Evolutionary conservation across 2,113 vertebrate species (phyloP).

Genomic region (Paramormyrops kingsleyae): DNA sequence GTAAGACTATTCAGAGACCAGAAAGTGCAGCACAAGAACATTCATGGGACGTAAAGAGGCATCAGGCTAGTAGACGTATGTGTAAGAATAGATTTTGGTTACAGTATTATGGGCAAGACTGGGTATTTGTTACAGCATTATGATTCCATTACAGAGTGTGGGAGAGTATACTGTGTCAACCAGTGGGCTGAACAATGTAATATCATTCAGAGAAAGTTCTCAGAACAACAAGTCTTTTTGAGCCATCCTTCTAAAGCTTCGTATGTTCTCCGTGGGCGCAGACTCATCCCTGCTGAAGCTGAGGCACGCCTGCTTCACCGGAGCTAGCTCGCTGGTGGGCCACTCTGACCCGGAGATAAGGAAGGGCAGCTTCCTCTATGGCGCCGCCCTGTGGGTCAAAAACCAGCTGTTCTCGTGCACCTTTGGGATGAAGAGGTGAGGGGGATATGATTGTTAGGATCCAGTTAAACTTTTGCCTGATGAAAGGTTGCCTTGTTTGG

Average conservation of each 20-base stretch:
- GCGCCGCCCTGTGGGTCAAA: constrained; percentile 78
- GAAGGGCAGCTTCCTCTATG: constrained; percentile 70
- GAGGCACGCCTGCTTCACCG: constrained; percentile 72
- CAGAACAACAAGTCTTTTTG: not conserved
- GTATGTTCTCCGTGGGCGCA: constrained; percentile 36
- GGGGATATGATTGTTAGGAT: not conserved
- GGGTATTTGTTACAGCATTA: not conserved
- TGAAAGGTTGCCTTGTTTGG: not conserved
- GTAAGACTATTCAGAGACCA: not conserved
- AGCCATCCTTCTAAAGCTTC: not conserved
- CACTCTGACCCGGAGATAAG: constrained; percentile 53
- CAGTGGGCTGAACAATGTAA: not conserved
- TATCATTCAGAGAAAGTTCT: not conserved
- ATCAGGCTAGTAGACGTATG: not conserved
- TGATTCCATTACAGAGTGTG: not conserved
- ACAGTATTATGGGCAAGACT: not conserved
- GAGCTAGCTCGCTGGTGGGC: constrained; percentile 69
- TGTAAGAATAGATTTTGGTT: not conserved
- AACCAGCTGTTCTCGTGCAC: constrained; percentile 66
- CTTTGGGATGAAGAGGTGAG: constrained; percentile 77
- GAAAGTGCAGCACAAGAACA: not conserved
- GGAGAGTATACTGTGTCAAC: not conserved
- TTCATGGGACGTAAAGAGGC: not conserved
- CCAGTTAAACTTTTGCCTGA: not conserved
- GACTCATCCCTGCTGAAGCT: constrained; percentile 77